Conservation (phyloP, 1,140 invertebrate species). For the Brachionus sp. region DNA sequence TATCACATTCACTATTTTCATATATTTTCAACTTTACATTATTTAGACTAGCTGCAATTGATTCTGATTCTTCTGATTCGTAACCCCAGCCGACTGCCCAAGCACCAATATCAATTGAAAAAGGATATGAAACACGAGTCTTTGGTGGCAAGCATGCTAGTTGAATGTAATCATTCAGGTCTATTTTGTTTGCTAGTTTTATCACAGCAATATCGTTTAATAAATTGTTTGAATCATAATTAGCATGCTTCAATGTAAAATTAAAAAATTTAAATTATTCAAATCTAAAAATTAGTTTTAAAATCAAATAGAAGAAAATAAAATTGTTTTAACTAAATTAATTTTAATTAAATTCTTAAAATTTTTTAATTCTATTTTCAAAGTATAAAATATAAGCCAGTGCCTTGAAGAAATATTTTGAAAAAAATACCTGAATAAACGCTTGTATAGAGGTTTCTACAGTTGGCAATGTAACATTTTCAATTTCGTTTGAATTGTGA, state of each 20-base stretch:
- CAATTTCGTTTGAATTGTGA: background rate
- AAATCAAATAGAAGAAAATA: no score
- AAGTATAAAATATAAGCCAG: no score
- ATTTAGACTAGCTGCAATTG: background rate
- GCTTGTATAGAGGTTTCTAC: background rate
- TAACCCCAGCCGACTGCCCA: background rate
- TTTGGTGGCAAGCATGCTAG: conserved; percentile 2
- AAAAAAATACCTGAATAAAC: background rate
- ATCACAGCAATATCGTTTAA: conserved; percentile 16
- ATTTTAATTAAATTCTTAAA: no score
- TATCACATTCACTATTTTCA: background rate
- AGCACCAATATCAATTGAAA: background rate
- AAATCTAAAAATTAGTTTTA: no score
- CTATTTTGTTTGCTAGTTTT: background rate
- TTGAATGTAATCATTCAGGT: background rate
- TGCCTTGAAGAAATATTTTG: background rate
- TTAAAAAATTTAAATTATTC: no score
- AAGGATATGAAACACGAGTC: background rate
- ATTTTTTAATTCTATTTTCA: background rate
- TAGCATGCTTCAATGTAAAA: no score
- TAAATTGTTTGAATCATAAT: background rate
- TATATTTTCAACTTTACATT: background rate
- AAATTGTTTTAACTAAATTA: no score
- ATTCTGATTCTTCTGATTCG: background rate
- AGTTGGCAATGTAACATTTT: background rate